Base-by-base conservation (phyloP, 2,888 invertebrate species). In the Unio pictorum region DNA sequence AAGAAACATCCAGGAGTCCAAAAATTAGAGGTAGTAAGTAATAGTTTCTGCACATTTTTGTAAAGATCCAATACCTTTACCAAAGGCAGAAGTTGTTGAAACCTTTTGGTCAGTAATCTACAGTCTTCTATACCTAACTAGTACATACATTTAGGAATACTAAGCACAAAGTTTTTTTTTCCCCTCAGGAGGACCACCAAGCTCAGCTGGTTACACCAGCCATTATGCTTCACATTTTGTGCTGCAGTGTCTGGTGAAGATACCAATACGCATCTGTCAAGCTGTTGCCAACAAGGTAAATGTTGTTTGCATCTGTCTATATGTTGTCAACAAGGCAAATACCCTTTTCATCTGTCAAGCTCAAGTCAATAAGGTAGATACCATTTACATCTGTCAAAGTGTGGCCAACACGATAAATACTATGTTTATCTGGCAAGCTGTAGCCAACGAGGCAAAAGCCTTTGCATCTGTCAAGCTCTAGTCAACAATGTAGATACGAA, bases 241-340 rank as follows among this genome's bases (percentile, higher is more conserved):
- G 0, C 73, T 84, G 26, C 71, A 77, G n/a, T 84, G 86, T 69
- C 71, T 87, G 34, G 61, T 78, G 23, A 66, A 64, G 15, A 70
- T 87, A 61, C 87, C 87, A 11, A 67, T 82, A 55, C 67, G 81
- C 26, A 82, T 81, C 55, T 78, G 81, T 72, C 72, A 77, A 20
- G 73, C 82, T 26, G 56, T 82, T 15, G 84, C 83, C 54, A 78
- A 79, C 66, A 80, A 86, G 83, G 85, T 84, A 56, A 60, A 71
- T 57, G 4, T 23, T 45, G 55, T 11, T 60, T 45, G 18, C 45
- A 28, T 56, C 55, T 64, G 28, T 56, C 1, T 64, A 26, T 63
- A 20, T 23, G 55, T 64, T 17, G 45, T 4, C 45, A 3, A 15
- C 45, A 45, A 2, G 15, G 45, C 3, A 45, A 45, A 45, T 15